A percentile compares a stretch with the other conserved stretches of the same genome.
Conservation (phyloP, 2,797 vertebrate species). For the Pseudomugil tenellus region DNA sequence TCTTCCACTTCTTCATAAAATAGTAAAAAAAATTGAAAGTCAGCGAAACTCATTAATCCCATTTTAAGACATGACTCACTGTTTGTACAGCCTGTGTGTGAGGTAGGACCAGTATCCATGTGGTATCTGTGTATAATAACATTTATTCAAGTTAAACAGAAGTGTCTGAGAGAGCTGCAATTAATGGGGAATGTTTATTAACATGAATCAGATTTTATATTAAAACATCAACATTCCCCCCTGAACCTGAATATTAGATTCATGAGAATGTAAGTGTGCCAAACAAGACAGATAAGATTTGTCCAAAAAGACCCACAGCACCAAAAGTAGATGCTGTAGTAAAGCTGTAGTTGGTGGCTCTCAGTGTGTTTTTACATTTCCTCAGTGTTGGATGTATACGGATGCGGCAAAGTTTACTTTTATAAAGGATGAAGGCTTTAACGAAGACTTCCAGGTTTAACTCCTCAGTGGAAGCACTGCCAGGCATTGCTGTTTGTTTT, state of each 20-base stretch:
- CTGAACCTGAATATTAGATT: constrained; percentile 35
- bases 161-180: neutral
- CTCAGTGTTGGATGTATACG: neutral
- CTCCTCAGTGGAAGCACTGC: neutral
- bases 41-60: neutral
- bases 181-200: constrained; percentile 16
- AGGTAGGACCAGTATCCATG: neutral
- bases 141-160: constrained; percentile 20
- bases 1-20: too few species aligned
- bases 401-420: neutral
- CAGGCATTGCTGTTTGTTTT: neutral
- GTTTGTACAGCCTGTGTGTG: neutral
- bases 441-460: neutral
- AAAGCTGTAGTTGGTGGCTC: too few species aligned
- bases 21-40: too few species aligned
- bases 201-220: constrained; percentile 11
- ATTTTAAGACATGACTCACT: neutral
- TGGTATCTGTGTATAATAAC: too few species aligned
- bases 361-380: neutral
- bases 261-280: constrained; percentile 18
- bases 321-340: too few species aligned
- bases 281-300: constrained; percentile 23
- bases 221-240: constrained; percentile 14
- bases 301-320: constrained; percentile 10
- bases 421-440: neutral